Percentiles rank a stretch among this genome's conserved stretches.
These are phyloP conservation scores for Operophtera brumata DNA, from an alignment of 2,888 invertebrate genomes.

Conservation along the genomic window DNA sequence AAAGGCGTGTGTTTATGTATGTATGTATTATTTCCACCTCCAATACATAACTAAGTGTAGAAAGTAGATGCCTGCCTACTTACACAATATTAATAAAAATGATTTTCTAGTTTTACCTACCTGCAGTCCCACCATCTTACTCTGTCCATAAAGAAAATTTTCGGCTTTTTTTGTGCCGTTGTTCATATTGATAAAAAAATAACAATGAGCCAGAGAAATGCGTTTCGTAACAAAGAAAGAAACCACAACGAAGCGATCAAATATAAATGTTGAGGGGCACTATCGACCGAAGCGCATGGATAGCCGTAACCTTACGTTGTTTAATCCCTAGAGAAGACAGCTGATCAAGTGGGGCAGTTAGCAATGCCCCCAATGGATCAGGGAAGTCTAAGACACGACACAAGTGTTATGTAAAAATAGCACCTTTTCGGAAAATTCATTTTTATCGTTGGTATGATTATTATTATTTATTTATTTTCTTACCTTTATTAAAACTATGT, in stretches of 20 bases:
- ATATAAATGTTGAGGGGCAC: constrained; percentile 15
- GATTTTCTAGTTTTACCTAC: not conserved
- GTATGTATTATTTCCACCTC: no score
- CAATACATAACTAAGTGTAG: not conserved
- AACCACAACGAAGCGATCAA: constrained; percentile 40
- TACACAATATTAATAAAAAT: not conserved
- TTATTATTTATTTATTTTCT: no score
- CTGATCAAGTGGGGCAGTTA: no score
- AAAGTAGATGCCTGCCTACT: not conserved
- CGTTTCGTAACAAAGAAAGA: constrained; percentile 44
- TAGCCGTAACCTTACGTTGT: no score
- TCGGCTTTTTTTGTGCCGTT: constrained; percentile 21
- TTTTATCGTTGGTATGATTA: no score
- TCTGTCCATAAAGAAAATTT: not conserved
- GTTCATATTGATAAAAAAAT: constrained; percentile 47
- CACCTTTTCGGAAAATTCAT: no score
- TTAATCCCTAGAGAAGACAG: no score
- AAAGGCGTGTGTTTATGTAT: no score
- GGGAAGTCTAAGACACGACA: no score
- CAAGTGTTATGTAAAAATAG: no score
- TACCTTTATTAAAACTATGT: no score
- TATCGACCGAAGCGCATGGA: constrained; percentile 1
- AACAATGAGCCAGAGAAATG: constrained; percentile 43
- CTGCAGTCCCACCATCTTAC: not conserved
- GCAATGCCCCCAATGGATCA: no score